Conservation (phyloP, 2,113 vertebrate genomes). For the Varanus salvator region DNA sequence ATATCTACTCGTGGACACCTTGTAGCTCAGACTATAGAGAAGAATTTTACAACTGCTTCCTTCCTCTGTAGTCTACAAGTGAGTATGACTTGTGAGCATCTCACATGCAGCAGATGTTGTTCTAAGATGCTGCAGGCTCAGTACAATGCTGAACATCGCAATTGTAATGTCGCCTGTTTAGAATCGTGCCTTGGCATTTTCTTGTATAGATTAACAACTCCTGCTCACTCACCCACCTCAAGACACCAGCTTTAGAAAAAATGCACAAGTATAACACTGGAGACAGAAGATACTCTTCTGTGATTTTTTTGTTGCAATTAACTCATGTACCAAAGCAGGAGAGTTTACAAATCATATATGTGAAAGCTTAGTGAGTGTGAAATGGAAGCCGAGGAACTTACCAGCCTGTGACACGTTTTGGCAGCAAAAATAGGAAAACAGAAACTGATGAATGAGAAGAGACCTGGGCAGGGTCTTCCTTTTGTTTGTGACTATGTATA, state of each 20-base stretch:
- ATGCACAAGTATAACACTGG: not conserved
- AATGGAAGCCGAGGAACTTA: conserved; percentile 51
- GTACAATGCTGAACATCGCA: too few species aligned
- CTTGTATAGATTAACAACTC: not conserved
- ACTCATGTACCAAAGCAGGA: conserved; percentile 12
- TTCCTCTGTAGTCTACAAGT: not conserved
- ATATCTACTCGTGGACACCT: not conserved
- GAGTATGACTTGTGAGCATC: not conserved
- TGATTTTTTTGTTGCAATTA: conserved; percentile 24
- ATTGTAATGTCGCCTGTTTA: not conserved
- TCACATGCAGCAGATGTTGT: not conserved
- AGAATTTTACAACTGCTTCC: not conserved
- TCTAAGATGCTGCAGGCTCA: not conserved
- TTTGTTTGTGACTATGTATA: conserved; percentile 42
- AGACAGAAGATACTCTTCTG: conserved; percentile 11
- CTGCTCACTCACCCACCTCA: not conserved
- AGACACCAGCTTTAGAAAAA: not conserved
- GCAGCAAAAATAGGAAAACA: conserved; percentile 42
- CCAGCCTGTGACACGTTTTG: conserved; percentile 35
- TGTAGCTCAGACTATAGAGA: not conserved
- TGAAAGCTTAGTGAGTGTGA: conserved; percentile 54
- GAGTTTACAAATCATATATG: conserved; percentile 55
- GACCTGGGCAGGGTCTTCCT: conserved; percentile 41
- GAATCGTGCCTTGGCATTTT: not conserved
- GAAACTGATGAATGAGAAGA: conserved; percentile 55